These are phyloP conservation scores for Ardeotis arabs DNA, from an alignment of 2,113 vertebrate species.

Conservation along the genomic window DNA sequence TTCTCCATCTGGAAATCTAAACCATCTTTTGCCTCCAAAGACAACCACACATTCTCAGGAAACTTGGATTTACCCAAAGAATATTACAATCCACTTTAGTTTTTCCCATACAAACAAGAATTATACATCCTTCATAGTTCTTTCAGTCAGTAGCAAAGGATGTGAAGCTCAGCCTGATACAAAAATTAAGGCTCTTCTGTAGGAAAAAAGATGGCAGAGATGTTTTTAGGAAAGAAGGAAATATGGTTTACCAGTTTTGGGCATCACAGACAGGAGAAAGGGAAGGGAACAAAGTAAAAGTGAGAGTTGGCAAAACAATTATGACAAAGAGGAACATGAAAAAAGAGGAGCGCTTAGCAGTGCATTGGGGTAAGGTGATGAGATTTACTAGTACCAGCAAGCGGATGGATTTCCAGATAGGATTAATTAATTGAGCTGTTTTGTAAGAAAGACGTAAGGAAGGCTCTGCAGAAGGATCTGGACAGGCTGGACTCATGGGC, in stretches of 20 bases:
- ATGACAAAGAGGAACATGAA: neutral
- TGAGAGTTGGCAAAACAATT: neutral
- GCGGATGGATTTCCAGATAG: neutral
- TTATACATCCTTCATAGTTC: neutral
- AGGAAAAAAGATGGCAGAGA: neutral
- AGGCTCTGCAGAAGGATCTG: too few relatives aligned
- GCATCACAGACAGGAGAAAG: neutral
- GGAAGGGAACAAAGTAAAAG: neutral
- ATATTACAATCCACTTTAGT: neutral
- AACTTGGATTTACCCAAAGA: neutral
- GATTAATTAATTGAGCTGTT: neutral
- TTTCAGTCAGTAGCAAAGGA: neutral
- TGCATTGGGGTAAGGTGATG: too few relatives aligned
- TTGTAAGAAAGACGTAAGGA: neutral
- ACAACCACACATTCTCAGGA: neutral
- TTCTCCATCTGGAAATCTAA: neutral
- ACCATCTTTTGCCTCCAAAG: neutral
- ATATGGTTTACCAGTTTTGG: neutral
- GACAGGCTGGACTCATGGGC: too few relatives aligned
- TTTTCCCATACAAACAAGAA: neutral
- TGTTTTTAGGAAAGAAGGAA: neutral
- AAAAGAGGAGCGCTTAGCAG: neutral
- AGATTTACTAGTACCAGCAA: neutral
- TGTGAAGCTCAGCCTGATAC: neutral
- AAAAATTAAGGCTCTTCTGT: neutral